A percentile compares a stretch with the other conserved stretches of the same genome.
Evolutionary conservation across 92 coral and sea anemone species (phyloP).

Genomic region (Parazoanthus darwini): DNA sequence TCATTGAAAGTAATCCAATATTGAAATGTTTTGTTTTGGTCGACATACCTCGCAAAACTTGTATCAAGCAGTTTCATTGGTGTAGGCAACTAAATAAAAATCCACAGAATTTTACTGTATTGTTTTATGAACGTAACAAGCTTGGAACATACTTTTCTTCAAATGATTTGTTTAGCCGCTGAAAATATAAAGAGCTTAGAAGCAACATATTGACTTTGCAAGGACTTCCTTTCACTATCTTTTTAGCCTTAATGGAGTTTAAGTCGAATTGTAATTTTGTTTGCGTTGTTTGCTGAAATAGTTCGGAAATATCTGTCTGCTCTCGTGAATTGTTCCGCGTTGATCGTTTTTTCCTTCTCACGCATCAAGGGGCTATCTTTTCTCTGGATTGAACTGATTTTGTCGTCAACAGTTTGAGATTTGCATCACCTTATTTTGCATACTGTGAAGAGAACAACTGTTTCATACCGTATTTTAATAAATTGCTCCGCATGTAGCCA

Average conservation of each 20-base stretch:
- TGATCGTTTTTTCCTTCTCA: neutral
- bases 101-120: neutral
- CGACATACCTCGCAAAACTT: neutral
- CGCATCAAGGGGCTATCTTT: constrained; percentile 11
- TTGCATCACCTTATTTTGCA: neutral
- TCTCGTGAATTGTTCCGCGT: neutral
- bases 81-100: neutral
- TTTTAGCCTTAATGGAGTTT: constrained; percentile 22
- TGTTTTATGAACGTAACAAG: neutral
- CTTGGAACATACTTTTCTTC: neutral
- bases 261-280: neutral
- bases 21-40: constrained; percentile 11
- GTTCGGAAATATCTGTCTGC: neutral
- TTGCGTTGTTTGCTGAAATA: neutral
- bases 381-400: neutral
- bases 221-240: constrained; percentile 9
- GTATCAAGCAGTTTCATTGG: neutral
- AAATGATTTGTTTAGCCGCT: constrained; percentile 15
- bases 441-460: neutral
- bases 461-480: constrained; percentile 27
- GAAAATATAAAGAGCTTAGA: neutral
- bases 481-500: neutral
- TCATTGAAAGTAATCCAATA: constrained; percentile 16
- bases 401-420: neutral
- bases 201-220: constrained; percentile 7